phyloP scores from a whole-genome alignment of 2,888 invertebrate genomes.

The Diarsia rubi region DNA sequence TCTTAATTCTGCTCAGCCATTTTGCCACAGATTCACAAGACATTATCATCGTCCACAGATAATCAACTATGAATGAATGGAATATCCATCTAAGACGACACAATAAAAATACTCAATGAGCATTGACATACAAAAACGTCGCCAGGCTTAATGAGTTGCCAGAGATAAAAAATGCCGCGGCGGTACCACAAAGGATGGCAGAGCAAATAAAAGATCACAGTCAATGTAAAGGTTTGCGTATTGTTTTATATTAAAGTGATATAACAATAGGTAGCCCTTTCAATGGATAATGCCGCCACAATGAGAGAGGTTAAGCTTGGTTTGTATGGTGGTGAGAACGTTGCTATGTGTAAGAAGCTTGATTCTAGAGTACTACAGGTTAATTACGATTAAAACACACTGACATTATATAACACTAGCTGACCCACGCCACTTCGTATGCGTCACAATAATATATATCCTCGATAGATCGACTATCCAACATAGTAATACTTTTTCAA shows the following conservation, averaged over 20 bases:
- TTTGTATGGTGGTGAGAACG: conserved; percentile 73
- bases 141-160: conserved; percentile 84
- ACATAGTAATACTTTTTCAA: no score
- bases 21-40: conserved; percentile 41
- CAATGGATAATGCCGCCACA: conserved; percentile 90
- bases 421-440: no score
- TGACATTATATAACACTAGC: no score
- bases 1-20: conserved; percentile 44
- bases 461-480: no score
- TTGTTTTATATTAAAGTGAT: conserved; percentile 90
- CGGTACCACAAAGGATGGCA: conserved; percentile 84
- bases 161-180: conserved; percentile 85
- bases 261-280: conserved; percentile 90
- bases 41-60: conserved; percentile 44
- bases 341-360: not conserved
- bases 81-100: conserved; percentile 73
- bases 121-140: conserved; percentile 70
- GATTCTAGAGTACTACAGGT: not conserved
- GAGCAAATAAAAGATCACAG: conserved; percentile 85
- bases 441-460: no score
- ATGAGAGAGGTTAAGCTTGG: conserved; percentile 77
- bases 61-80: conserved; percentile 68
- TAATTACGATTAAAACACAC: not conserved
- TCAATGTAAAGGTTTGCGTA: conserved; percentile 86
- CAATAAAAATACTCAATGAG: conserved; percentile 72